Evolutionary conservation across 2,113 vertebrate genomes (phyloP), one percentile per base, ranked within the genome.

Genomic region (Sebastes schlegelii): DNA sequence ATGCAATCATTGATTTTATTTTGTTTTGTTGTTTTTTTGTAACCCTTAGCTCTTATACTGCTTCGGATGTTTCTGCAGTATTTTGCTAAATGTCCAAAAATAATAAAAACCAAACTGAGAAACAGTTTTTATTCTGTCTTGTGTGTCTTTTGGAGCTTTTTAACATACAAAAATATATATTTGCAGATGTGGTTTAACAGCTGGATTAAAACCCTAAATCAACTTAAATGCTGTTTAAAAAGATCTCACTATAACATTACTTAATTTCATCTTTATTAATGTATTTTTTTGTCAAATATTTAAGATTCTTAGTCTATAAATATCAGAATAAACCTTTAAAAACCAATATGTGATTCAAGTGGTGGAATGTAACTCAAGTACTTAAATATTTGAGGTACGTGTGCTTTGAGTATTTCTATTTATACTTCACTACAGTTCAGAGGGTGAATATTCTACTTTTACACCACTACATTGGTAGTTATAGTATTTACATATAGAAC

Each of bases 11-110:
- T 96, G 96, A 65, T 75, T 45, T 55, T 12, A 26, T 48, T 51
- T 58, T 3, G 55, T 54, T 6, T 58, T 64, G 5, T 43, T 49
- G 54, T 95, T 96, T 96, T 95, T 96, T 96, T 96, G 96, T 97
- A 97, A 96, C 95, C 94, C 93, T 96, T 97, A 96, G 96, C 95
- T 96, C 97, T 97, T 86, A 79, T 26, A 91, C 95, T 96, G 95
- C 95, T 96, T 97, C 96, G 97, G 96, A 96, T 96, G 97, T 97
- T 96, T 98, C 94, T 93, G 97, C 95, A 96, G 96, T 97, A 96
- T 97, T 96, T 85, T 96, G 97, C 96, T 97, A 97, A 96, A 96
- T 97, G 97, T 97, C 97, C 95, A 96, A 98, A 96, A 97, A 97
- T 94, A 97, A 97, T 84, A 96, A 91, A 93, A 89, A 88, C 86